Conservation (phyloP, 1,140 invertebrate genomes). For the Drosophila leontia region DNA sequence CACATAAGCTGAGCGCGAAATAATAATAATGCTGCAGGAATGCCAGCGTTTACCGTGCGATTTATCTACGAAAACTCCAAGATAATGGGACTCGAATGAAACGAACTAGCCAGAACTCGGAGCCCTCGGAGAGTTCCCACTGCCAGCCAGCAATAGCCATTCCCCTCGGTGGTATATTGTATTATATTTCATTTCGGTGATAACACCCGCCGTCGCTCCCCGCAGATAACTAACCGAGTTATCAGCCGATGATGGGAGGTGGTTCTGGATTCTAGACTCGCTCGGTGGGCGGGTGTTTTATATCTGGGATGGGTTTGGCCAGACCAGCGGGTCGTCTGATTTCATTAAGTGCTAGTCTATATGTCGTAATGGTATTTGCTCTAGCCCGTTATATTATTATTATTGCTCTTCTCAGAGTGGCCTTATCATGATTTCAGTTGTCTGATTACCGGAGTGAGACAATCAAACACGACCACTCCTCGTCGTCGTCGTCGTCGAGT, state of each 20-base stretch:
- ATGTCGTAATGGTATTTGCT: constrained; percentile 49
- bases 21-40: constrained; percentile 58
- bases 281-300: not conserved
- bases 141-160: not conserved
- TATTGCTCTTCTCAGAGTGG: constrained; percentile 17
- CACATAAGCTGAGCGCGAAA: constrained; percentile 52
- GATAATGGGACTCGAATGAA: constrained; percentile 68
- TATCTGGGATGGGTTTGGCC: constrained; percentile 31
- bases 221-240: constrained; percentile 43
- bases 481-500: constrained; percentile 4
- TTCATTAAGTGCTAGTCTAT: constrained; percentile 55
- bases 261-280: constrained; percentile 8
- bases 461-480: constrained; percentile 7
- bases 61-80: constrained; percentile 82
- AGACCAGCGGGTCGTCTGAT: constrained; percentile 41
- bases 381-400: constrained; percentile 23
- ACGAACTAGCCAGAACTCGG: constrained; percentile 32
- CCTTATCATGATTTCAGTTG: constrained; percentile 39
- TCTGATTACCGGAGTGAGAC: constrained; percentile 30
- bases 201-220: constrained; percentile 41
- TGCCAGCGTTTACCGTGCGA: constrained; percentile 55
- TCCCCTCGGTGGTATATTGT: constrained; percentile 52
- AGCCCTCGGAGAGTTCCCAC: constrained; percentile 17
- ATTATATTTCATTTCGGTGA: constrained; percentile 78
- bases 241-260: constrained; percentile 36